Conservation (phyloP, 1,140 invertebrate genomes). For the Lineus longissimus region DNA sequence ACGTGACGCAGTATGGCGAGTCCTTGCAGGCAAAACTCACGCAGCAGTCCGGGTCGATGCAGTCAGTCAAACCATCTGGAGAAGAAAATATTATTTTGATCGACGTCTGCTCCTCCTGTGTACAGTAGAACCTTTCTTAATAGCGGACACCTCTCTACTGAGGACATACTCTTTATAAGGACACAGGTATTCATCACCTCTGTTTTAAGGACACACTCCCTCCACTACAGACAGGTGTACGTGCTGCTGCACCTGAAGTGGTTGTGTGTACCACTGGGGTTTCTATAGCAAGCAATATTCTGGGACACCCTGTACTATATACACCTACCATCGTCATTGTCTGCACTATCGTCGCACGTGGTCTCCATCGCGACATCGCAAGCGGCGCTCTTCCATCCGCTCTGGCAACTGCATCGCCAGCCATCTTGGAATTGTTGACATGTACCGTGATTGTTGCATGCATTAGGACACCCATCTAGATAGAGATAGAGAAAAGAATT, state of each 20-base stretch:
- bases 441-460: constrained; percentile 87
- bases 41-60: constrained; percentile 97
- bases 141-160: too few species aligned
- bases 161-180: too few species aligned
- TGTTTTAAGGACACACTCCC: too few species aligned
- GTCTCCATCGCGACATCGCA: constrained; percentile 88
- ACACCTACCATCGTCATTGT: constrained; percentile 89
- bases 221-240: too few species aligned
- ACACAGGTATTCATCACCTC: too few species aligned
- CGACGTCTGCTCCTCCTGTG: too few species aligned
- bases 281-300: too few species aligned
- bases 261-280: too few species aligned
- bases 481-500: constrained; percentile 6
- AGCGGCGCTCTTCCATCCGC: constrained; percentile 88
- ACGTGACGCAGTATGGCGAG: constrained; percentile 83
- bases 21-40: constrained; percentile 67
- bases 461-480: constrained; percentile 90
- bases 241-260: too few species aligned
- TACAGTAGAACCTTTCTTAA: too few species aligned
- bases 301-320: too few species aligned
- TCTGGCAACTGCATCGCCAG: constrained; percentile 90
- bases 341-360: constrained; percentile 83
- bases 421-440: constrained; percentile 72
- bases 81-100: constrained; percentile 23
- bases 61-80: constrained; percentile 91